Percentiles rank a stretch among this genome's conserved stretches.
These are phyloP conservation scores for human (Homo sapiens) DNA, from an alignment of 2,113 vertebrate species.

Conservation along the genomic window DNA sequence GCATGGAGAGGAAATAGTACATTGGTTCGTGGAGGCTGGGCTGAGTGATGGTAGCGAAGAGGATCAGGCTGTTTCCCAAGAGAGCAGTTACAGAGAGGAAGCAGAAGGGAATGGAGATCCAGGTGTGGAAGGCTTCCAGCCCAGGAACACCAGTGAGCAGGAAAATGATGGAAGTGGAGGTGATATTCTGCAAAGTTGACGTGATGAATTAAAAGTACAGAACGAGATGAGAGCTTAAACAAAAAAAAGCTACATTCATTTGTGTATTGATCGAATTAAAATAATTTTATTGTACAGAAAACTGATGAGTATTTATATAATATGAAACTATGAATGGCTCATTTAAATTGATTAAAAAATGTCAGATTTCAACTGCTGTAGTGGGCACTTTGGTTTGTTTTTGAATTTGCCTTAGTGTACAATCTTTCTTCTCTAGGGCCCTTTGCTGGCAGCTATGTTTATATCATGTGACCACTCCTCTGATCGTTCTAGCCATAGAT, in stretches of 20 bases:
- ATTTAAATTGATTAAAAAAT: slow-evolving; percentile 12
- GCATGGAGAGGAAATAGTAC: slow-evolving; percentile 74
- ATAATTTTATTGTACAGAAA: not conserved
- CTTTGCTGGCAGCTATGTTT: not conserved
- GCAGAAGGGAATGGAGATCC: slow-evolving; percentile 77
- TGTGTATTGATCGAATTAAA: not conserved
- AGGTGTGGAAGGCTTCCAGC: slow-evolving; percentile 68
- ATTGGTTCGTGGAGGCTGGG: slow-evolving; percentile 67
- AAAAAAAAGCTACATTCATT: not conserved
- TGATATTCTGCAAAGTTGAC: slow-evolving; percentile 45
- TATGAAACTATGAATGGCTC: not conserved
- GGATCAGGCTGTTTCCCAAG: slow-evolving; percentile 71
- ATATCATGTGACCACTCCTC: not conserved
- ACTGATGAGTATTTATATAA: not conserved
- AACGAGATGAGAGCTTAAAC: slow-evolving; percentile 25
- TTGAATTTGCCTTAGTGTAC: not conserved
- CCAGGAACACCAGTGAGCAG: slow-evolving; percentile 71
- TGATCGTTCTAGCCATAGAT: not conserved
- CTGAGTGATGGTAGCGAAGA: slow-evolving; percentile 55
- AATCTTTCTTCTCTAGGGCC: not conserved
- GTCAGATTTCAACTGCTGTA: not conserved
- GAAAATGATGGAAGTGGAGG: slow-evolving; percentile 25
- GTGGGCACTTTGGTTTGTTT: not conserved
- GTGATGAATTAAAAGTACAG: slow-evolving; percentile 51
- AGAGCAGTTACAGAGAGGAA: slow-evolving; percentile 64